Base-by-base conservation (phyloP, 2,888 invertebrate species). In the Agapetus fuscipes region DNA sequence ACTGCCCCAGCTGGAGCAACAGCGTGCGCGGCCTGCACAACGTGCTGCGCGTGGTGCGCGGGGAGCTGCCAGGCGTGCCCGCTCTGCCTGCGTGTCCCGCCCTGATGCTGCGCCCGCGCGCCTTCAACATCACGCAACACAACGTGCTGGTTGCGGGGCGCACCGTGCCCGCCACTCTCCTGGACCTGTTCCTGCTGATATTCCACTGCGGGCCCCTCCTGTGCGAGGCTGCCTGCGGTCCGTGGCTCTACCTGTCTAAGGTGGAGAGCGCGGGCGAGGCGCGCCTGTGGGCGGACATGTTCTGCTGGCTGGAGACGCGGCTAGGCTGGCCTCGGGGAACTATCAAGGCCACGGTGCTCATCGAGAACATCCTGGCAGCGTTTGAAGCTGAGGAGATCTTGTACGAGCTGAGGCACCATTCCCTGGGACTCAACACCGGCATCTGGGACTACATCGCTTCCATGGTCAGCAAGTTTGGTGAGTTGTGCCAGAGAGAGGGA, bases 371-470 rank as follows among this genome's bases (percentile, higher is more conserved):
- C 42, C 55, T 80, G 9, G 76, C 80, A 0, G 64, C 72, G 3
- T 82, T 81, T 61, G 76, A 80, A 59, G 65, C 79, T 61, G 78
- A 83, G 32, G 76, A 78, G 53, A 83, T 83, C 43, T 62, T 82
- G 37, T 80, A 67, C 56, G 76, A 74, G 10, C 55, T 83, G 26
- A 69, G 60, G 48, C 74, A 80, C 38, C 78, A 81, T 57, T 79
- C 80, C 0, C 57, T 80, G 25, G 82, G 82, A 2, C 63, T 83
- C 2, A 83, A 82, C 55, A 82, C 81, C 57, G 82, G 83, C 3
- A 77, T 82, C 49, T 83, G 82, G 83, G 82, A 83, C 54, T 83
- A 82, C 54, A 71, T 74, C 37, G 78, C 78, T 1, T 78, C 77
- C 3, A 74, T 80, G 34, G 72, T 80, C 48, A 65, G 70, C 16